These are phyloP conservation scores for Drosophila sturtevanti DNA, from an alignment of 1,140 invertebrate genomes.

Conservation along the genomic window DNA sequence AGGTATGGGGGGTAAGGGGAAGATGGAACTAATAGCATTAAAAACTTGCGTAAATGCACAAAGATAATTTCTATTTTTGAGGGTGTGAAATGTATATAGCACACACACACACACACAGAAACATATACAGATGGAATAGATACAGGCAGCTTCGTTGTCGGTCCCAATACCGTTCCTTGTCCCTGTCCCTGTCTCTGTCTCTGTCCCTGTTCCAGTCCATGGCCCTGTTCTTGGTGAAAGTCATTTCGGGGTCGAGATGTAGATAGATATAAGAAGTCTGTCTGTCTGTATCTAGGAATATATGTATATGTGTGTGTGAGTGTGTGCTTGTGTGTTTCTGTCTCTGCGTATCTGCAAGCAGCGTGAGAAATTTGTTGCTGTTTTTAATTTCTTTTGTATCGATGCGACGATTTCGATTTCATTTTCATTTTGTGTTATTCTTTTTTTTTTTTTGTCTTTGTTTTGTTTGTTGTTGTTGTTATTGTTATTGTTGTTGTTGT, in stretches of 20 bases:
- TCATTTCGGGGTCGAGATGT: conserved; percentile 67
- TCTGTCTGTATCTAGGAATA: conserved; percentile 10
- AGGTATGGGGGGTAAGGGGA: conserved; percentile 20
- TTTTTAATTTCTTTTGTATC: conserved; percentile 74
- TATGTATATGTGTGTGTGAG: conserved; percentile 10
- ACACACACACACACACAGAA: conserved; percentile 34
- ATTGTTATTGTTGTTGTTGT: neutral
- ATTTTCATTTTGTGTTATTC: conserved; percentile 32
- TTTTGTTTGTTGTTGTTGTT: neutral
- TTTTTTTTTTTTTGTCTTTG: neutral
- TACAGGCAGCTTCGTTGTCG: conserved; percentile 1
- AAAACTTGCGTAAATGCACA: conserved; percentile 80
- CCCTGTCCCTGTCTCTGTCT: too few species aligned
- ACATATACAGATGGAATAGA: conserved; percentile 2
- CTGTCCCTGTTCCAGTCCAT: neutral
- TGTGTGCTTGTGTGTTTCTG: neutral
- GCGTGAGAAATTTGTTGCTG: conserved; percentile 75
- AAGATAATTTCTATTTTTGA: conserved; percentile 80
- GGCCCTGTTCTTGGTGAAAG: conserved; percentile 55
- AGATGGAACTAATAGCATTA: conserved; percentile 81
- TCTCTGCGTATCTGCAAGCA: conserved; percentile 29
- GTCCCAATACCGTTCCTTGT: neutral
- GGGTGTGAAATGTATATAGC: conserved; percentile 74
- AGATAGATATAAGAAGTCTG: conserved; percentile 39
- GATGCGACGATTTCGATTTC: conserved; percentile 57